Evolutionary conservation across 2,113 vertebrate genomes (phyloP), one percentile per base, ranked within the genome.

Genomic region (Syngnathus typhle): DNA sequence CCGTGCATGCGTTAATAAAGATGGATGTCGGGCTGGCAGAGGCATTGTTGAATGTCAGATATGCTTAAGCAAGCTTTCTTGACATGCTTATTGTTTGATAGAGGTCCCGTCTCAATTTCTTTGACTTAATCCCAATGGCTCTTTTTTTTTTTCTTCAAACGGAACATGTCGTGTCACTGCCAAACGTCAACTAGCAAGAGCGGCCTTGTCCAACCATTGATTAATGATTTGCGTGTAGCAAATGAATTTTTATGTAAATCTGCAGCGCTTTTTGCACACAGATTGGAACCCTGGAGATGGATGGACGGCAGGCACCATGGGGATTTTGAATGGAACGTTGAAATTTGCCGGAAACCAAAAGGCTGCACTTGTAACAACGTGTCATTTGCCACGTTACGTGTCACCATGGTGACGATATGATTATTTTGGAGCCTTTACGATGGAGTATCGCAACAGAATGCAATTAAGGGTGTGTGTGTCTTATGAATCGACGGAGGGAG

Each of bases 401-500:
- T 67, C 16, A 72, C 41, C 66, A 72, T 74, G 62, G 64, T n/a
- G 55, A 59, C 58, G 43, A 68, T 58, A 39, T 49, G 68, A 75
- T 71, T 21, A 63, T 49, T 68, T 43, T 74, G 71, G 52, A 44
- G 64, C 63, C 79, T 2, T 77, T 78, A 69, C 69, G 75, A 67
- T 68, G n/a, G 74, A 77, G 32, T 61, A 67, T 66, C 69, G 54
- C 60, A 59, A 73, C 36, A 67, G 65, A 78, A 77, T 72, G 52
- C 59, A 72, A 54, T 58, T 67, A 82, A 66, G 67, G 71, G 23
- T 18, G 63, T 69, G 62, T 70, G 63, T 71, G 62, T 68, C 70
- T 69, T 62, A 69, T 84, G 76, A 87, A 85, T 77, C 69, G 27
- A 32, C 27, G 27, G 3, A 71, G 38, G 62, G 77, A 71, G 66